These are phyloP conservation scores for Magallana gigas DNA, from an alignment of 1,140 invertebrate species.

Conservation along the genomic window DNA sequence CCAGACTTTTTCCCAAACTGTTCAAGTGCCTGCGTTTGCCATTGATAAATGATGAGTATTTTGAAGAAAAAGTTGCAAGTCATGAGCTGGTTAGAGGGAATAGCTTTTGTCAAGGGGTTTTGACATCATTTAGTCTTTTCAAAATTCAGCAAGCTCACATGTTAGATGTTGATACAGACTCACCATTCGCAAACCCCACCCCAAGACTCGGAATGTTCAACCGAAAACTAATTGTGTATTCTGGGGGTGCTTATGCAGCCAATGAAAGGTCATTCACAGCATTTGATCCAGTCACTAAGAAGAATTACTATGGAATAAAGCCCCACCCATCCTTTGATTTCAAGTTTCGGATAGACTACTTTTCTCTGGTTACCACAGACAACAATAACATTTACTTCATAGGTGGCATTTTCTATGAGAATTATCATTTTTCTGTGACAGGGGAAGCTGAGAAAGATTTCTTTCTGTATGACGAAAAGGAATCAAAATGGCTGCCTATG, in stretches of 20 bases:
- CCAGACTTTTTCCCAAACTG: constrained; percentile 59
- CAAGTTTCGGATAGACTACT: constrained; percentile 71
- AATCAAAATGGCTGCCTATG: constrained; percentile 58
- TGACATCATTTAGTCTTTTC: constrained; percentile 56
- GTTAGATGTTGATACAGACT: constrained; percentile 38
- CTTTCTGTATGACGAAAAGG: constrained; percentile 63
- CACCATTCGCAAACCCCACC: constrained; percentile 37
- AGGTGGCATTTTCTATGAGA: constrained; percentile 73
- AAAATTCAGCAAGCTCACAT: constrained; percentile 45
- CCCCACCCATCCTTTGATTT: constrained; percentile 73
- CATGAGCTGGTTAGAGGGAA: constrained; percentile 58
- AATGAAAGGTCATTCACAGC: constrained; percentile 65
- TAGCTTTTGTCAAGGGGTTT: constrained; percentile 55
- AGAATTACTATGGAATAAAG: constrained; percentile 68
- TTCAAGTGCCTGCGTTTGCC: constrained; percentile 66
- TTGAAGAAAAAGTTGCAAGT: constrained; percentile 46
- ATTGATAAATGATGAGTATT: constrained; percentile 61
- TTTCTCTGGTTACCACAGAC: constrained; percentile 59
- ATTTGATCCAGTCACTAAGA: constrained; percentile 69
- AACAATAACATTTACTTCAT: constrained; percentile 67
- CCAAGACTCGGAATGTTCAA: constrained; percentile 72
- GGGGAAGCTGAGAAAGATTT: constrained; percentile 63
- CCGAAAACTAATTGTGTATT: constrained; percentile 70
- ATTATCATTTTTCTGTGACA: constrained; percentile 67
- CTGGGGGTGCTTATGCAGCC: constrained; percentile 62